A percentile compares a stretch with the other conserved stretches of the same genome.
These are phyloP conservation scores for Nomada fabriciana DNA, from an alignment of 2,888 invertebrate species.

Conservation along the genomic window DNA sequence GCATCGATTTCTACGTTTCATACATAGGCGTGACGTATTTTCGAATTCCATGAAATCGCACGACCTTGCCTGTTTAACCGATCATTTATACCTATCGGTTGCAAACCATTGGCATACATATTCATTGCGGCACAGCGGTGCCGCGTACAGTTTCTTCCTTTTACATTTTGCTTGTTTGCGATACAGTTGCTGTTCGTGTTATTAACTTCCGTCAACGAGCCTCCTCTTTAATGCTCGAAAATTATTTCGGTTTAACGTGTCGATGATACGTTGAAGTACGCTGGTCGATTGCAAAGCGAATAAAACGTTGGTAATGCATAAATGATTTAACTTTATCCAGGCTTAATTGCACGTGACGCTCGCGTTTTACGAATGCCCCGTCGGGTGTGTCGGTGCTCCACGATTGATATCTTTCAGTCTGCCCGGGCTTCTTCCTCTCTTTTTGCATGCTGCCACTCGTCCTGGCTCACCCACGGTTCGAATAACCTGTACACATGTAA, in stretches of 20 bases:
- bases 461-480: slow-evolving; percentile 72
- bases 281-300: neutral
- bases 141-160: too few relatives aligned
- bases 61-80: neutral
- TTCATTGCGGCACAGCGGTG: too few relatives aligned
- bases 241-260: neutral
- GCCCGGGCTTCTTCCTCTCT: slow-evolving; percentile 47
- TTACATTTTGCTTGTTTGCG: too few relatives aligned
- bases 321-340: slow-evolving; percentile 32
- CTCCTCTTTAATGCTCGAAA: too few relatives aligned
- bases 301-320: slow-evolving; percentile 13
- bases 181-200: too few relatives aligned
- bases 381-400: slow-evolving; percentile 31
- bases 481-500: slow-evolving; percentile 73
- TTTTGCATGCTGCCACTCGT: slow-evolving; percentile 65
- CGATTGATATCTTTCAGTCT: slow-evolving; percentile 59
- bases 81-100: neutral
- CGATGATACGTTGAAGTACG: neutral
- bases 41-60: neutral
- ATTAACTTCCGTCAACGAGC: too few relatives aligned
- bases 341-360: slow-evolving; percentile 47
- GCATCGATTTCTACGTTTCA: neutral
- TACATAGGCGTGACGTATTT: neutral
- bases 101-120: too few relatives aligned
- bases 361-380: slow-evolving; percentile 32